Conservation (phyloP, 2,113 vertebrate genomes). For the Raphicerus campestris region DNA sequence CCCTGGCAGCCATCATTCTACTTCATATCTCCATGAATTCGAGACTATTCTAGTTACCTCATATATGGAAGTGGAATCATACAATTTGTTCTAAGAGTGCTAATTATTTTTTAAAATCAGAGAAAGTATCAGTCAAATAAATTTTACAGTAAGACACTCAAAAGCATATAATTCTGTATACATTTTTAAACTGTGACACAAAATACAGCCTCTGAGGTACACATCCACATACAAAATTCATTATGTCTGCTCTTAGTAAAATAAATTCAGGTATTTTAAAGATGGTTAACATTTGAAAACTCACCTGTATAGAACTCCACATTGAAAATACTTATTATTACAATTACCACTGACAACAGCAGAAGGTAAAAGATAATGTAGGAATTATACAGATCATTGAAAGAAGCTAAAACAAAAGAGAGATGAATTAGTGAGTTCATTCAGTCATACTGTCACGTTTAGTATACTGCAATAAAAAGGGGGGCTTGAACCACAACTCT, state of each 20-base stretch:
- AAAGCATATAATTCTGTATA: background rate
- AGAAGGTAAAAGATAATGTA: conserved; percentile 87
- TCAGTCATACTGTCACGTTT: background rate
- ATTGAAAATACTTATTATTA: conserved; percentile 89
- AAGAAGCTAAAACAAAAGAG: conserved; percentile 81
- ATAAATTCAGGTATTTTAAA: background rate
- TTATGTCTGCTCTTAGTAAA: background rate
- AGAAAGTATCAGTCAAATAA: background rate
- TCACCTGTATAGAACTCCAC: conserved; percentile 92
- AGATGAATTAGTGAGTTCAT: background rate
- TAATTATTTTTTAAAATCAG: conserved; percentile 3
- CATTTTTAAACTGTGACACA: background rate
- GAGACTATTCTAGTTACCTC: background rate
- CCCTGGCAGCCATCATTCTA: background rate
- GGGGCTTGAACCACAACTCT: background rate
- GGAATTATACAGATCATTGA: conserved; percentile 83
- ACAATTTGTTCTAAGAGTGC: background rate
- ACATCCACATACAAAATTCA: background rate
- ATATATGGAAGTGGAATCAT: background rate
- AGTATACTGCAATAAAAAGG: background rate
- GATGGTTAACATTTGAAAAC: conserved; percentile 54
- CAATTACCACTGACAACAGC: conserved; percentile 84
- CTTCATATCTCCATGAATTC: background rate
- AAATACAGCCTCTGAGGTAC: background rate
- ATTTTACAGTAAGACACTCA: background rate